Evolutionary conservation across 2,113 vertebrate species (phyloP).

Genomic region (Misgurnus anguillicaudatus): DNA sequence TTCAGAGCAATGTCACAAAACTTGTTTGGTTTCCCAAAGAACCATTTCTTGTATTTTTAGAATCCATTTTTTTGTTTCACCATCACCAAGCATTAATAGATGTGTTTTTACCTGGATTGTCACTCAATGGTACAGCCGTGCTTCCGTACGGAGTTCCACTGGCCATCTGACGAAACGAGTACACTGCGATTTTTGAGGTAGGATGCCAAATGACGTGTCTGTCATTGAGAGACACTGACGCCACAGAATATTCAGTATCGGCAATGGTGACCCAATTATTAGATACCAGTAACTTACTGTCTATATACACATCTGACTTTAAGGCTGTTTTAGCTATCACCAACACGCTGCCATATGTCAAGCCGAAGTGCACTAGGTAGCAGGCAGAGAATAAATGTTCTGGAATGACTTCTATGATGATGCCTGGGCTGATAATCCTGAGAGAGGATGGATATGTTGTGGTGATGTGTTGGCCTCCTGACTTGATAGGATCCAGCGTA

Average conservation of each 20-base stretch:
- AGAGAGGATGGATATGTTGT: conserved; percentile 57
- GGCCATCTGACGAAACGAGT: neutral
- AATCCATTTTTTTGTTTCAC: too few species aligned
- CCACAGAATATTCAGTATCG: conserved; percentile 37
- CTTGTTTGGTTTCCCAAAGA: too few species aligned
- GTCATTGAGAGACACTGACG: rapidly evolving
- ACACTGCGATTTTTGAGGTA: conserved; percentile 63
- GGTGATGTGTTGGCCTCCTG: neutral
- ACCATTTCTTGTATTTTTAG: too few species aligned
- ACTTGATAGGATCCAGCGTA: neutral
- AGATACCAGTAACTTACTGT: rapidly evolving
- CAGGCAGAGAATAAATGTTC: conserved; percentile 58
- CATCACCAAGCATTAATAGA: neutral
- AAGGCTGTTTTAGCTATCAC: conserved; percentile 52
- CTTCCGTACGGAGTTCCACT: neutral
- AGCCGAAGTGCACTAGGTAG: conserved; percentile 30
- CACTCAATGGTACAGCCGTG: conserved; percentile 57
- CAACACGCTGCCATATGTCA: rapidly evolving
- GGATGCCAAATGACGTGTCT: conserved; percentile 64
- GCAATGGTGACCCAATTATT: conserved; percentile 30
- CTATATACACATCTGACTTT: neutral
- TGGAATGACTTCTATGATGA: conserved; percentile 36
- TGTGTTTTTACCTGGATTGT: conserved; percentile 62
- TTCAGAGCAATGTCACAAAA: too few species aligned
- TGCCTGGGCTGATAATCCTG: conserved; percentile 55